phyloP scores from a whole-genome alignment of 2,113 vertebrate species.

The Propithecus coquereli region DNA sequence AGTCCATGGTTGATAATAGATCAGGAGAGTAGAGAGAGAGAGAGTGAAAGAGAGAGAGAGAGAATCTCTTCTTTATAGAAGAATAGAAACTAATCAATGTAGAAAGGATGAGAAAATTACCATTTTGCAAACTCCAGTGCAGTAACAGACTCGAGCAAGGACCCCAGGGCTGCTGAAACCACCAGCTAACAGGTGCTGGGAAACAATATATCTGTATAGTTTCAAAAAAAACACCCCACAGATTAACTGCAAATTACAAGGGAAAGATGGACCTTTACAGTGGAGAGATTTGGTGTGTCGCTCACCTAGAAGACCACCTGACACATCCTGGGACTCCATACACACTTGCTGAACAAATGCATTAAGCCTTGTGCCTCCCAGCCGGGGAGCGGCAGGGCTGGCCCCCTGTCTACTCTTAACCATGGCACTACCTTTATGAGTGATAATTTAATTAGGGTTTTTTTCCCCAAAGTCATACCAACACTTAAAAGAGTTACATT shows the following conservation, averaged over 20 bases:
- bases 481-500: background rate
- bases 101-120: background rate
- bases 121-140: background rate
- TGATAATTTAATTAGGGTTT: background rate
- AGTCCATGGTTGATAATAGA: background rate
- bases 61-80: background rate
- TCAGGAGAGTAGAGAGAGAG: background rate
- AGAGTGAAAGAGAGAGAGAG: no score
- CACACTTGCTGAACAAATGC: no score
- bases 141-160: background rate
- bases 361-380: background rate
- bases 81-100: background rate
- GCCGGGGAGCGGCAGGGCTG: background rate
- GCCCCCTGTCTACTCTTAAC: no score
- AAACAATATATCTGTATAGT: background rate
- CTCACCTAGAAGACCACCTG: background rate
- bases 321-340: background rate
- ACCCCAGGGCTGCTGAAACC: background rate
- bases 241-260: background rate
- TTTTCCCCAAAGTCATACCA: background rate
- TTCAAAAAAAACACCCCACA: background rate
- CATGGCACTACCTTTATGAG: background rate
- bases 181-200: background rate
- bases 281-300: background rate
- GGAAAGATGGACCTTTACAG: background rate